Conservation (phyloP, 1,140 invertebrate genomes). For the Coptotermes formosanus region DNA sequence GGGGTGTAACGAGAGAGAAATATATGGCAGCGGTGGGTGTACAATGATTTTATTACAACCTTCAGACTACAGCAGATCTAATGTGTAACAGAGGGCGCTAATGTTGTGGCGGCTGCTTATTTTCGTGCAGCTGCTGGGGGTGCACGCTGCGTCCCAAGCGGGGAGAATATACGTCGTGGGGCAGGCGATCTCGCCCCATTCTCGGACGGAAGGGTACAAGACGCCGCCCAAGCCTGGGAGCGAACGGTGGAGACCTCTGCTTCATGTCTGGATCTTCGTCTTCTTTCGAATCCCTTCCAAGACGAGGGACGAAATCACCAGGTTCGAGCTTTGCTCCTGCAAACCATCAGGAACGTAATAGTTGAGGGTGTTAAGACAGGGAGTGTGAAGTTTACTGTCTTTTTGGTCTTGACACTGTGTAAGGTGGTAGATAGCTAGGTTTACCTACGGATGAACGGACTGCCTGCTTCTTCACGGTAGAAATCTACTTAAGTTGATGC, state of each 20-base stretch:
- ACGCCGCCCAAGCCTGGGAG: not conserved
- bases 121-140: not conserved
- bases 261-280: not conserved
- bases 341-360: no score
- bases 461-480: no score
- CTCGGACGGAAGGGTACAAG: slow-evolving; percentile 11
- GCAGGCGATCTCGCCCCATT: not conserved
- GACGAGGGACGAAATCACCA: not conserved
- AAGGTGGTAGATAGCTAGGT: no score
- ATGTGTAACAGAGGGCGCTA: not conserved
- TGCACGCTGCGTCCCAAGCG: slow-evolving; percentile 17
- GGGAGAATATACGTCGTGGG: slow-evolving; percentile 16
- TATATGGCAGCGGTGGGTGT: no score
- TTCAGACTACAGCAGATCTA: not conserved
- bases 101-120: not conserved
- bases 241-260: slow-evolving; percentile 18
- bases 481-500: no score
- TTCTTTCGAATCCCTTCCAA: not conserved
- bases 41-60: not conserved
- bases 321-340: not conserved
- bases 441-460: no score
- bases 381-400: no score
- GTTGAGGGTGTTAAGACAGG: no score
- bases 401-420: no score
- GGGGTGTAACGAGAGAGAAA: no score